Conservation (phyloP, 2,888 invertebrate species). For the Epirrita christyi region DNA sequence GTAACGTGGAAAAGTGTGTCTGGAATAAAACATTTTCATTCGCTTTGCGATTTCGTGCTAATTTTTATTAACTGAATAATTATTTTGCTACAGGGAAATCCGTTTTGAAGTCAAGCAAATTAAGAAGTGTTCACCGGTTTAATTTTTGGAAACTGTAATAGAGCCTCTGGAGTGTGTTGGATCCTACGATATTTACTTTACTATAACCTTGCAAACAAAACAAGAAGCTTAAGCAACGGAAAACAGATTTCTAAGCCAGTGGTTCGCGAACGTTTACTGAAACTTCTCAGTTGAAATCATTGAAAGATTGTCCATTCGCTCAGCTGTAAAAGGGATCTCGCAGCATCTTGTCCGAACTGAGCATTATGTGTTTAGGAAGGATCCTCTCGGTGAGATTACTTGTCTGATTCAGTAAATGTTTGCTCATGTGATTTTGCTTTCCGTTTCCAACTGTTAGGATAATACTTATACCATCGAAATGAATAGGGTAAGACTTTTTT, state of each 20-base stretch:
- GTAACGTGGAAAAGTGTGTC: conserved; percentile 12
- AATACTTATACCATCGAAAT: conserved; percentile 18
- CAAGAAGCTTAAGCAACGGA: conserved; percentile 27
- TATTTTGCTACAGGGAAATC: too few species aligned
- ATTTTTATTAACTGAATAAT: conserved; percentile 5
- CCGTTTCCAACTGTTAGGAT: conserved; percentile 14
- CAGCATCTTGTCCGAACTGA: conserved; percentile 26
- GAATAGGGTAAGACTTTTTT: conserved; percentile 12
- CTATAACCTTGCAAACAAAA: conserved; percentile 16
- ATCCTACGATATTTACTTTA: not conserved
- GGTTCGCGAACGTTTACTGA: conserved; percentile 25
- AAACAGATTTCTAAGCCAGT: conserved; percentile 31
- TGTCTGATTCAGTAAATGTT: conserved; percentile 30
- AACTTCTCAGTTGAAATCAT: conserved; percentile 32
- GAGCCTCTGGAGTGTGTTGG: not conserved
- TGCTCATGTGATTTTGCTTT: conserved; percentile 33
- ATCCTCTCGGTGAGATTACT: conserved; percentile 28
- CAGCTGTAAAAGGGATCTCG: conserved; percentile 31
- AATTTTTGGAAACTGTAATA: not conserved
- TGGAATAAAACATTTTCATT: conserved; percentile 1
- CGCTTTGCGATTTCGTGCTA: not conserved
- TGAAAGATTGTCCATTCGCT: conserved; percentile 34
- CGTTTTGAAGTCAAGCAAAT: too few species aligned
- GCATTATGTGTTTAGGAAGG: conserved; percentile 29
- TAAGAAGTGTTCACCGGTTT: too few species aligned